Evolutionary conservation across 2,888 invertebrate species (phyloP).

Genomic region (Spodoptera exigua): DNA sequence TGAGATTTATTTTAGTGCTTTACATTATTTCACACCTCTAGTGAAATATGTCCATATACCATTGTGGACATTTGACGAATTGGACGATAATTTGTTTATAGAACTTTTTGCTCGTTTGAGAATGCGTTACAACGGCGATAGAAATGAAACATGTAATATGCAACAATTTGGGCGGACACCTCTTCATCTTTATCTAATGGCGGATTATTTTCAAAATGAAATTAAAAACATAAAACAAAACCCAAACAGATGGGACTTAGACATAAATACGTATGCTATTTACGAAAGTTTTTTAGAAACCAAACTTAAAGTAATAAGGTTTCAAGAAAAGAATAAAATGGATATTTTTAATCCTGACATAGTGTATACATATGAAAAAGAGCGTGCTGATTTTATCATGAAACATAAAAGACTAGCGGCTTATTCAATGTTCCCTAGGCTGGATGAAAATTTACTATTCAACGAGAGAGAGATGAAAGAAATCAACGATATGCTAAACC

Average conservation of each 20-base stretch:
- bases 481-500: conserved; percentile 14
- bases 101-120: background rate
- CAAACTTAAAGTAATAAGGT: conserved; percentile 35
- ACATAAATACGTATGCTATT: conserved; percentile 23
- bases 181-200: conserved; percentile 40
- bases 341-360: conserved; percentile 30
- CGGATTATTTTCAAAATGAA: conserved; percentile 31
- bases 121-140: background rate
- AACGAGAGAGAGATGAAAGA: conserved; percentile 14
- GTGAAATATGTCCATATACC: too few relatives aligned
- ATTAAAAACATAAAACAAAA: conserved; percentile 13
- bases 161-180: too few relatives aligned
- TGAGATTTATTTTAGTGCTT: too few relatives aligned
- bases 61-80: too few relatives aligned
- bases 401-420: conserved; percentile 43
- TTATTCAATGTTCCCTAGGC: conserved; percentile 21
- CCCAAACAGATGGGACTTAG: conserved; percentile 20
- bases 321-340: conserved; percentile 39
- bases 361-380: conserved; percentile 29
- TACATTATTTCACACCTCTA: too few relatives aligned
- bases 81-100: too few relatives aligned
- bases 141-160: background rate
- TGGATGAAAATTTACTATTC: conserved; percentile 11
- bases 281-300: conserved; percentile 41
- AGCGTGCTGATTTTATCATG: conserved; percentile 25